Base-by-base conservation (phyloP, 2,113 vertebrate species). In the Damaliscus lunatus region DNA sequence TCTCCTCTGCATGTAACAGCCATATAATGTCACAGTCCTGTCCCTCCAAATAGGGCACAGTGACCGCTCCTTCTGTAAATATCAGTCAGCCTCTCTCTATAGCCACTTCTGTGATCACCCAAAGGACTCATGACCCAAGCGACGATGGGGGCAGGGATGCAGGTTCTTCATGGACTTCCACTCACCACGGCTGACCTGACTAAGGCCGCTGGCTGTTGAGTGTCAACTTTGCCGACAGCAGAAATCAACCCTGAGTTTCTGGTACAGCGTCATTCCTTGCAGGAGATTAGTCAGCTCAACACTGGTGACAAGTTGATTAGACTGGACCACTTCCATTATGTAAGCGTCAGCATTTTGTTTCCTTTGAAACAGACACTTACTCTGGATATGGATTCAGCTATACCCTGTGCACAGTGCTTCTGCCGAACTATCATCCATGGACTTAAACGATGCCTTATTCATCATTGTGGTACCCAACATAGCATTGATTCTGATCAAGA, bases 1-100 rank as follows among this genome's bases (percentile, higher is more conserved):
- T 67, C 78, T 67, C 12, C 1, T 29, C 1, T 88, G 4, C 19
- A 0, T 10, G 4, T 60, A 23, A 14, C 0, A 81, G 19, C 6
- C 1, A 1, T 31, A 43, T 53, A 8, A 36, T 33, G 10, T 36
- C 31, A 55, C 0, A 7, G 10, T 53, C 12, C 7, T 8, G 3
- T 55, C 15, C 21, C 31, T 80, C 29, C 19, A 67, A 40, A 2
- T 2, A 57, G 57, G 23, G n/a, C 25, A 59, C 7, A 40, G 9
- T 2, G 21, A 50, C 12, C 6, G 40, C 67, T 11, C 36, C 3
- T 50, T 33, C 46, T 80, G 29, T 59, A 33, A 53, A 48, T 29
- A 25, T 27, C 40, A 46, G 29, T n/a, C 55, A 48, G 13, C 29
- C 40, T 25, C 52, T 59, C 78, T 23, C 52, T 33, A 2, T 33